Base-by-base conservation (phyloP, 2,888 invertebrate genomes). In the Augochlorella aurata region DNA sequence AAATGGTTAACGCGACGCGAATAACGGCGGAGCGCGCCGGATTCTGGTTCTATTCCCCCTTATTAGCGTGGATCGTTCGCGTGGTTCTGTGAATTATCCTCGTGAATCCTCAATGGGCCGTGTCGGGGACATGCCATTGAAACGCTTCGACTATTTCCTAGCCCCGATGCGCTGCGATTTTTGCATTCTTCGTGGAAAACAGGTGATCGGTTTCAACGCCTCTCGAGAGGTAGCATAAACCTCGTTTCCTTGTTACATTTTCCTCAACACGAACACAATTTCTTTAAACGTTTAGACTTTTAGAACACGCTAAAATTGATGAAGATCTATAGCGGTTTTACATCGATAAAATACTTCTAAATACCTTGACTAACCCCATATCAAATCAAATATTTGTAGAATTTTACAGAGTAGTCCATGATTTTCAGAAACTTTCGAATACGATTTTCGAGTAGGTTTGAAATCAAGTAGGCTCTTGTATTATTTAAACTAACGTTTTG, bases 11-110 rank as follows among this genome's bases (percentile, higher is more conserved):
- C 58, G 67, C 58, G 49, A 24, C 29, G 49, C 10, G 65, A 66
- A 49, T 75, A 68, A 81, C 52, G 69, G 44, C 68, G 16, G 21
- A 38, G 14, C 29, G 18, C 21, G 21, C 12, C 29, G 70, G 52
- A 69, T 71, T 70, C 69, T 63, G 68, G 49, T 29, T 21, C 63
- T 76, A 68, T 79, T 63, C 63, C 14, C 14, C 72, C 72, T 82
- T 75, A 76, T 82, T 82, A 65, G 29, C 47, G 24, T 9, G 2
- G 1, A 50, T 49, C 68, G 69, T 58, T 70, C n/a, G 16, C 7
- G n/a, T 18, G 68, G 21, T 72, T 54, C 52, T 72, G 68, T 14
- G 24, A 68, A 69, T 52, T 50, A 72, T 74, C 69, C 29, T 63
- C 63, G n/a, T 44, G 44, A 18, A 63, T 63, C 44, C 63, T 24